Evolutionary conservation across 2,113 vertebrate species (phyloP), one percentile per base, ranked within the genome.

Genomic region (Lamprologus lemairii): DNA sequence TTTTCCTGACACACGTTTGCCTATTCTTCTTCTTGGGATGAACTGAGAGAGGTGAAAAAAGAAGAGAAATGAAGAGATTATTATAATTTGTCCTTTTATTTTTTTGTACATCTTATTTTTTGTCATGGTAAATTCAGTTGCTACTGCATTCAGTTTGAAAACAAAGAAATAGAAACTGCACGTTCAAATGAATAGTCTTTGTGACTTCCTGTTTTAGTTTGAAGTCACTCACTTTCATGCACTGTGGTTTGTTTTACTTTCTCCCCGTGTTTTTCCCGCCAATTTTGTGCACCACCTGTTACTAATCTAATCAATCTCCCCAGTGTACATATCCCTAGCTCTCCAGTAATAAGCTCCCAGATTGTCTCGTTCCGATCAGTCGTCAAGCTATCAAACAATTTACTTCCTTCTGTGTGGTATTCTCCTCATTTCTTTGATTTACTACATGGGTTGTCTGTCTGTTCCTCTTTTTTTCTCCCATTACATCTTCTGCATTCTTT

Each of bases 1-100:
- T 99, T 97, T 99, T 99, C 92, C 99, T 97, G 80, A 99, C 98
- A 3, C 99, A 99, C 17, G 99, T 99, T 96, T 99, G 98, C 8
- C 98, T 95, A 93, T 99, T 99, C 97, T 99, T 98, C 92, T 98
- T 99, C 96, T 98, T 98, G 4, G 98, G 97, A 87, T 99, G 98
- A 93, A 99, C 98, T 99, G 94, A 17, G 53, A 86, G 7, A 57
- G 54, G 9, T 19, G 31, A 78, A 68, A 85, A 65, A 37, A 83
- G 40, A 54, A 75, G 68, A 87, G 12, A 81, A 58, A 42, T 65
- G 4, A 19, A 73, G 65, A 14, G n/a, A 54, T 26, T 40, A 28
- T 73, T 21, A 60, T 84, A 26, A 7, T 13, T 47, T 31, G 16
- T 49, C 16, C 6, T 73, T 11, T 33, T 78, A 65, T 42, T 45